phyloP scores from a whole-genome alignment of 1,140 invertebrate species.

The Gonioctena quinquepunctata region DNA sequence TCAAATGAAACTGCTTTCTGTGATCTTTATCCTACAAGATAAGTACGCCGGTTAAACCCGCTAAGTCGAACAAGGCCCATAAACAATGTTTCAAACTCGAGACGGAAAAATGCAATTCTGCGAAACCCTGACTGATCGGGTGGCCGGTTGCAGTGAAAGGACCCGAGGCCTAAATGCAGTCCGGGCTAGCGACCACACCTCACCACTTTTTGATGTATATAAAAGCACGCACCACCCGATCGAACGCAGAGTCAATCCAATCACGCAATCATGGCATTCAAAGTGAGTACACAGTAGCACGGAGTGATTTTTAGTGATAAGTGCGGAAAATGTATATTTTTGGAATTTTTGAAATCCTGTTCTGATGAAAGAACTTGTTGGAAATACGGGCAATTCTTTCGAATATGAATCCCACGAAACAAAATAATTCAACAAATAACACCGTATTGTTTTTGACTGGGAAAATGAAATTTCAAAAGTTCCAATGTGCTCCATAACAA shows the following conservation, averaged over 20 bases:
- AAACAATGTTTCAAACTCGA: not conserved
- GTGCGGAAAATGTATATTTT: not conserved
- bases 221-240: not conserved
- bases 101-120: not conserved
- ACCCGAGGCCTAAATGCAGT: not conserved
- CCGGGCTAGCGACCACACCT: not conserved
- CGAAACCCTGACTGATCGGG: not conserved
- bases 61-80: not conserved
- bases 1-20: no score
- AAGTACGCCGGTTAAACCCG: not conserved
- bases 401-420: no score
- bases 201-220: not conserved
- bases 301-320: not conserved
- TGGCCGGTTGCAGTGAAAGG: not conserved
- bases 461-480: no score
- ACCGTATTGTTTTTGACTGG: no score
- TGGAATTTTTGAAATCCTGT: no score
- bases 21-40: no score
- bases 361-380: no score
- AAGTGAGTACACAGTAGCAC: conserved; percentile 6
- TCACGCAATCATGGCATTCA: conserved; percentile 6
- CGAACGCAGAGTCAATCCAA: not conserved
- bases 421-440: no score
- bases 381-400: no score
- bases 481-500: no score